Percentiles rank a stretch among this genome's conserved stretches.
These are phyloP conservation scores for Chrosomus eos DNA, from an alignment of 2,797 vertebrate species.

Conservation along the genomic window DNA sequence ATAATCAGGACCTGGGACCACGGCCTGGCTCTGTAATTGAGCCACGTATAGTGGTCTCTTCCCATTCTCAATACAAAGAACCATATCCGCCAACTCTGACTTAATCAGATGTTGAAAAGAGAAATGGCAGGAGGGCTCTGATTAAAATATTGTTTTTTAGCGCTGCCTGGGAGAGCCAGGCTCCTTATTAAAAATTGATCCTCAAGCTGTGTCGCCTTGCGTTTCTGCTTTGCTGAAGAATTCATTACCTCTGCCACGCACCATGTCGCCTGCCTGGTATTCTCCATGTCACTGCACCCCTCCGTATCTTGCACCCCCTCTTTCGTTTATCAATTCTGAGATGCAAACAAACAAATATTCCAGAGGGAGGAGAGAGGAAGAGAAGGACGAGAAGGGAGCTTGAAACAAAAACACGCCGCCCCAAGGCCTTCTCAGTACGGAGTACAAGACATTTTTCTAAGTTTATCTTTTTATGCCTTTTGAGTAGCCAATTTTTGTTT, in stretches of 20 bases:
- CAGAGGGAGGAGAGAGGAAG: conserved; percentile 50
- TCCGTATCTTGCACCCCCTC: neutral
- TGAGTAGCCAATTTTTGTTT: neutral
- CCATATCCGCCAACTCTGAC: conserved; percentile 20
- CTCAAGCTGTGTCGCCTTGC: conserved; percentile 57
- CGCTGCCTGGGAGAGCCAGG: conserved; percentile 51
- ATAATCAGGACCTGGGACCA: conserved; percentile 27
- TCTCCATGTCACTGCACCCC: conserved; percentile 33
- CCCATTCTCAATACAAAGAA: neutral
- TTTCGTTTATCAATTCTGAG: conserved; percentile 53
- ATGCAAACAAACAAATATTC: conserved; percentile 61
- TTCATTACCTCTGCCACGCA: conserved; percentile 60
- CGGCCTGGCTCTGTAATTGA: conserved; percentile 4
- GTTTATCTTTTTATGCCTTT: conserved; percentile 3
- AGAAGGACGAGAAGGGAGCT: conserved; percentile 35
- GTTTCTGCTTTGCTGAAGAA: conserved; percentile 61
- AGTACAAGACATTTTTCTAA: conserved; percentile 4
- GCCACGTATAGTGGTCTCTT: neutral
- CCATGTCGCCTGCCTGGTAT: conserved; percentile 41
- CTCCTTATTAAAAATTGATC: conserved; percentile 67
- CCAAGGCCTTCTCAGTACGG: neutral
- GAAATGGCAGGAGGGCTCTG: conserved; percentile 46
- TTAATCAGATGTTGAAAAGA: conserved; percentile 57
- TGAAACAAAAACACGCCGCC: conserved; percentile 18
- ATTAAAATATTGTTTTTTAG: conserved; percentile 62